Evolutionary conservation across 2,888 invertebrate genomes (phyloP), one percentile per base, ranked within the genome.

Genomic region (Phyllotreta cruciferae): DNA sequence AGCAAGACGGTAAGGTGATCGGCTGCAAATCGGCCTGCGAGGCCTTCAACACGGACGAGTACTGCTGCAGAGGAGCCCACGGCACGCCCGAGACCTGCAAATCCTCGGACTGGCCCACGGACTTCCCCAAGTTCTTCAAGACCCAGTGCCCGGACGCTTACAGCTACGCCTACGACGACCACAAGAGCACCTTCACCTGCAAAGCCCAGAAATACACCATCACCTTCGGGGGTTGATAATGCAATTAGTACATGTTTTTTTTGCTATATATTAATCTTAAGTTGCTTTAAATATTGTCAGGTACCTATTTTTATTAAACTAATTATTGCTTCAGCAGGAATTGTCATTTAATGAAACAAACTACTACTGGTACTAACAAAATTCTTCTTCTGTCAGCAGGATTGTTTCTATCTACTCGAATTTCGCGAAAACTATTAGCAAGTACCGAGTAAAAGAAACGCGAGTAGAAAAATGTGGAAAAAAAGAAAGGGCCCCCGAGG

Each of bases 111-210:
- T 79, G 80, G 80, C 74, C 78, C 1, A 66, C 70, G 41, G 68
- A 81, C 60, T 83, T 82, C 67, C 80, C 83, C 0, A 63, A 39
- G 57, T 78, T 77, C 57, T 83, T 84, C 75, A 85, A 84, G 70
- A 63, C 71, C 0, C 74, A 78, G 7, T 85, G 85, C 70, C 85
- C 85, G 2, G 80, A 82, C 58, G 84, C 84, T n/a, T 85, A 85
- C 75, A 82, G 82, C 62, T 85, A 85, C 68, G 83, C 84, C n/a
- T 85, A 84, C 68, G 85, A 85, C 74, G 84, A 85, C 68, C 70
- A 76, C 42, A 79, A 81, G 56, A 83, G 82, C 69, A 82, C 82
- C 0, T 84, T 82, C 70, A 82, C 82, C 44, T 85, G 85, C 56
- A 62, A 65, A 11, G 75, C 79, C 10, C 55, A 67, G 8, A 67